Evolutionary conservation across 2,888 invertebrate genomes (phyloP).

Genomic region (Thyatira batis): DNA sequence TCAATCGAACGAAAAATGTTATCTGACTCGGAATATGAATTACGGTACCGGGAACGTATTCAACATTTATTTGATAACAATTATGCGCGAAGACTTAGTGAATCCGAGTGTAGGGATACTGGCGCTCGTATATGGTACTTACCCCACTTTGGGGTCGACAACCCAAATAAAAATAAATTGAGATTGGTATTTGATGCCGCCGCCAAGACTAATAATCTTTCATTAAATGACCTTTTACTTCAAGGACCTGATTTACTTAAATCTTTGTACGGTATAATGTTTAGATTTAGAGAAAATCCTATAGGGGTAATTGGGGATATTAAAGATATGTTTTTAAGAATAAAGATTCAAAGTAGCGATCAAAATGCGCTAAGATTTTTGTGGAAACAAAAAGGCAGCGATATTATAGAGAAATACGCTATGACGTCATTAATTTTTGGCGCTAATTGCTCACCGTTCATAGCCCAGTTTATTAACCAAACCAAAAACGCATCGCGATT

Average conservation of each 20-base stretch:
- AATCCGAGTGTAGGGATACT: not conserved
- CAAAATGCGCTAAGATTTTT: constrained; percentile 10
- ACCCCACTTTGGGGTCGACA: constrained; percentile 19
- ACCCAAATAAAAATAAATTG: constrained; percentile 22
- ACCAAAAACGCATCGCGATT: constrained; percentile 13
- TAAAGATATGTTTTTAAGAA: constrained; percentile 19
- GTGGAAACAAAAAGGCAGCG: not conserved
- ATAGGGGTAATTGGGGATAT: constrained; percentile 22
- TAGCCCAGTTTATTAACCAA: constrained; percentile 11
- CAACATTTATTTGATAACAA: constrained; percentile 17
- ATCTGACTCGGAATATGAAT: constrained; percentile 4
- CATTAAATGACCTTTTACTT: constrained; percentile 24
- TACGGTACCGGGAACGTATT: constrained; percentile 16
- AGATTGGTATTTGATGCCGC: constrained; percentile 27
- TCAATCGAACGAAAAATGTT: constrained; percentile 13
- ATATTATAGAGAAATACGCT: not conserved
- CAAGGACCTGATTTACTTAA: constrained; percentile 23
- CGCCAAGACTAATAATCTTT: constrained; percentile 5
- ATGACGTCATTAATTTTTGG: not conserved
- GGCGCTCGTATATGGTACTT: constrained; percentile 24
- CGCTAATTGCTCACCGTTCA: constrained; percentile 10
- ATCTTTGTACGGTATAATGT: constrained; percentile 39
- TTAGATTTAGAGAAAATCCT: constrained; percentile 41
- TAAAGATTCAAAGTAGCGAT: constrained; percentile 16
- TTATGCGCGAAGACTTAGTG: constrained; percentile 11